These are phyloP conservation scores for Setophaga petechia DNA, from an alignment of 2,113 vertebrate species.

Conservation along the genomic window DNA sequence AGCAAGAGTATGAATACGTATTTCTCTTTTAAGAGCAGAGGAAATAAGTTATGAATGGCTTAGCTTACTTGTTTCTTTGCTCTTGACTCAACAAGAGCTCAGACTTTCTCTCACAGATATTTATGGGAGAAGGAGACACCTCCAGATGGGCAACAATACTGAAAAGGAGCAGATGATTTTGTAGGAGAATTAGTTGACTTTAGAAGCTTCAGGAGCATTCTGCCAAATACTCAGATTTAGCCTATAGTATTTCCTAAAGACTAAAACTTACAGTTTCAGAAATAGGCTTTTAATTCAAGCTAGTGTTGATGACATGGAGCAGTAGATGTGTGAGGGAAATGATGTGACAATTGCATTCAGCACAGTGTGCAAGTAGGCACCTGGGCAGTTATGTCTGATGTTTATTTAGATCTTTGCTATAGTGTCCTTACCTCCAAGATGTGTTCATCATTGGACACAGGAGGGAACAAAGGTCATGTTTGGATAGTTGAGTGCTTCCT, in stretches of 20 bases:
- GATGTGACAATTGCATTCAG: neutral
- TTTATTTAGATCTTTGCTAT: neutral
- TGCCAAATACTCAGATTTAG: neutral
- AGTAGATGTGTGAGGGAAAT: neutral
- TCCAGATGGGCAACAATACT: neutral
- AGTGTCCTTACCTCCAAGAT: neutral
- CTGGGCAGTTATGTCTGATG: neutral
- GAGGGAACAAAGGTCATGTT: neutral
- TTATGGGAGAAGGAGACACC: neutral
- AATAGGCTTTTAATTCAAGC: neutral
- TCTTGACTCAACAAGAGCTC: neutral
- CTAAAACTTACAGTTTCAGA: neutral
- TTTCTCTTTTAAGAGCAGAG: neutral
- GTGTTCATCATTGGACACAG: neutral
- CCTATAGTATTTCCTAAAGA: neutral
- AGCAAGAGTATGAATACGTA: neutral
- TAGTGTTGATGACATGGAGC: neutral
- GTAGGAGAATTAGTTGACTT: neutral
- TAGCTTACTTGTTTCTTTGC: neutral
- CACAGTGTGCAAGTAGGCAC: fast-evolving
- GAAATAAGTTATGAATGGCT: neutral
- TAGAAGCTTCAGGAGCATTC: neutral
- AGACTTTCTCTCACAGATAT: neutral
- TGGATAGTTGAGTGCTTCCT: neutral
- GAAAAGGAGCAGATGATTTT: neutral